phyloP scores from a whole-genome alignment of 2,113 vertebrate genomes.

The Falco punctatus region DNA sequence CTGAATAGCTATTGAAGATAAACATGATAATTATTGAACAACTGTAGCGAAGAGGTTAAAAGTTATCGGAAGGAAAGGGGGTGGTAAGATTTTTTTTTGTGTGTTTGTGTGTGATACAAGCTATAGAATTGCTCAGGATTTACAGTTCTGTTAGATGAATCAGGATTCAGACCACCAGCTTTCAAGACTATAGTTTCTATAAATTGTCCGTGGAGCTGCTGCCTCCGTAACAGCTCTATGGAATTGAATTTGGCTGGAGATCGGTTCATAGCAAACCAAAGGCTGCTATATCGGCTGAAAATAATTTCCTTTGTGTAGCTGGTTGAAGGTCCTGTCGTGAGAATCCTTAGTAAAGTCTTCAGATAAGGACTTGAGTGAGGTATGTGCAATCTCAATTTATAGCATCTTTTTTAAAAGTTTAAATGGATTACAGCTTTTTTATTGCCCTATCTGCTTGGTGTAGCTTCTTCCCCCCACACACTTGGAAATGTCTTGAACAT shows the following conservation, averaged over 20 bases:
- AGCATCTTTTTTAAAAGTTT: neutral
- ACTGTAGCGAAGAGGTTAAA: neutral
- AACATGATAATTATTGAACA: neutral
- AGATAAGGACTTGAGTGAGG: neutral
- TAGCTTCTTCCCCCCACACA: neutral
- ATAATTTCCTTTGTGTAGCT: neutral
- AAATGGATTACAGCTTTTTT: neutral
- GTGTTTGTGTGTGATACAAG: neutral
- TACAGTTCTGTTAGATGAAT: neutral
- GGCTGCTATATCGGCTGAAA: neutral
- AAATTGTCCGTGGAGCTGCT: neutral
- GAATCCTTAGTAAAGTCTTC: neutral
- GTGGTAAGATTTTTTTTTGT: neutral
- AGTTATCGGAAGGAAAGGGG: neutral
- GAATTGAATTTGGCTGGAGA: neutral
- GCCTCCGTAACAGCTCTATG: neutral
- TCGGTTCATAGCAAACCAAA: neutral
- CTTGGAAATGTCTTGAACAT: neutral
- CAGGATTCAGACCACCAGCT: neutral
- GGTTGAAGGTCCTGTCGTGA: neutral
- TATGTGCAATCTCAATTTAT: neutral
- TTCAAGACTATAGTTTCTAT: neutral
- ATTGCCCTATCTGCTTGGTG: neutral
- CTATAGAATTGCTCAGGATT: neutral
- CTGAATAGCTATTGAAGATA: neutral